Evolutionary conservation across 2,797 vertebrate genomes (phyloP).

Genomic region (Lacerta bilineata): DNA sequence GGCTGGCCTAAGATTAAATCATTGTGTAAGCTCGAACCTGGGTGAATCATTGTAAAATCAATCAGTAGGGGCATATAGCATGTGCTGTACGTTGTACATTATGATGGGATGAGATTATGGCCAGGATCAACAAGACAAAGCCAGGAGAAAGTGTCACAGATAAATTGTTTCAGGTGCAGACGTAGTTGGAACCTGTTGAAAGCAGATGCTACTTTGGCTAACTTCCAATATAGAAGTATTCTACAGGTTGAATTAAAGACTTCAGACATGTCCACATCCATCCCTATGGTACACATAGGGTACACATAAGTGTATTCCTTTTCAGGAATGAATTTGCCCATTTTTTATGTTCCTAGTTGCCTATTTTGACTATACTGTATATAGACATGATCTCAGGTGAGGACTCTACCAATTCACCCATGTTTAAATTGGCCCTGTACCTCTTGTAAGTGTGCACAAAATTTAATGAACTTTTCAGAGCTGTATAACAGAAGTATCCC

Average conservation of each 20-base stretch:
- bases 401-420: background rate
- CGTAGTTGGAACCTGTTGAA: background rate
- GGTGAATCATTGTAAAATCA: background rate
- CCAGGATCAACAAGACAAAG: no score
- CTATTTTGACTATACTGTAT: background rate
- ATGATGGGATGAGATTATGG: no score
- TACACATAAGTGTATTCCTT: no score
- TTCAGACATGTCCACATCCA: background rate
- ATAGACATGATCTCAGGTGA: background rate
- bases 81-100: background rate
- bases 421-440: background rate
- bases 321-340: background rate
- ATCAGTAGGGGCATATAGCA: background rate
- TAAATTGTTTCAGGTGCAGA: background rate
- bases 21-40: fast-evolving
- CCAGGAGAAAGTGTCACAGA: no score
- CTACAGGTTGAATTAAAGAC: background rate
- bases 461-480: background rate
- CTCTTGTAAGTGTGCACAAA: background rate
- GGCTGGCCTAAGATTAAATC: conserved; percentile 4
- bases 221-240: background rate
- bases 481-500: background rate
- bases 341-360: background rate
- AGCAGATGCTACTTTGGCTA: background rate
- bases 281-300: background rate